A percentile compares a stretch with the other conserved stretches of the same genome.
These are phyloP conservation scores for Bostrychus sinensis DNA, from an alignment of 2,113 vertebrate genomes.

Conservation along the genomic window DNA sequence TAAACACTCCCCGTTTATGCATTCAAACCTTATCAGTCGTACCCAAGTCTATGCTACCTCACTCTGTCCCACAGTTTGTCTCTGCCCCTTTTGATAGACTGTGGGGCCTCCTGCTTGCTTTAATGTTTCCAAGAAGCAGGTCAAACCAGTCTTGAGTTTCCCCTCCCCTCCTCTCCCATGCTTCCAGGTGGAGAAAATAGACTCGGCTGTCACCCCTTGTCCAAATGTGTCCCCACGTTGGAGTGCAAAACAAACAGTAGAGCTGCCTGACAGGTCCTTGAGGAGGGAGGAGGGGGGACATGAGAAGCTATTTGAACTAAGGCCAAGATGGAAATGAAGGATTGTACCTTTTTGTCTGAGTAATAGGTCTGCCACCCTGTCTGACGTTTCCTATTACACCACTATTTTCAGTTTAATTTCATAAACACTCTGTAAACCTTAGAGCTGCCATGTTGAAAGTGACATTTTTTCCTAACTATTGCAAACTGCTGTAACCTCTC, in stretches of 20 bases:
- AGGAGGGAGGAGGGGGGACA: slow-evolving; percentile 17
- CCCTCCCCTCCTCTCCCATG: slow-evolving; percentile 54
- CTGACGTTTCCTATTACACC: slow-evolving; percentile 9
- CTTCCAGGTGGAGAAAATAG: slow-evolving; percentile 80
- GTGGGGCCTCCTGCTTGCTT: slow-evolving; percentile 61
- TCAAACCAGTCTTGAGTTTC: slow-evolving; percentile 78
- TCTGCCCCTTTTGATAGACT: slow-evolving; percentile 45
- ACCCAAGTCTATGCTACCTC: slow-evolving; percentile 31
- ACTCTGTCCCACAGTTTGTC: slow-evolving; percentile 20
- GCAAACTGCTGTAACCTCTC: slow-evolving; percentile 3
- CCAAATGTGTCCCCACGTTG: slow-evolving; percentile 68
- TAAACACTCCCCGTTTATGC: slow-evolving; percentile 38
- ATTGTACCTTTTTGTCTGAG: slow-evolving; percentile 1
- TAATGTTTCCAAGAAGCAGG: slow-evolving; percentile 75
- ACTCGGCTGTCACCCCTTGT: slow-evolving; percentile 68
- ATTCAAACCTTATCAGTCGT: slow-evolving; percentile 47
- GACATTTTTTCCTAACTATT: neutral
- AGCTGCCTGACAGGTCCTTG: slow-evolving; percentile 48
- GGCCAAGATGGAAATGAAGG: slow-evolving; percentile 32
- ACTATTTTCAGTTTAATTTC: neutral
- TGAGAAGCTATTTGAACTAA: slow-evolving; percentile 39
- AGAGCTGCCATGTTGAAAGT: slow-evolving; percentile 6
- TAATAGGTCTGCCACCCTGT: slow-evolving; percentile 11
- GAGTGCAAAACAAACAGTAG: slow-evolving; percentile 73
- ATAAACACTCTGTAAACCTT: slow-evolving; percentile 14